These are phyloP conservation scores for Neoarius graeffei DNA, from an alignment of 2,113 vertebrate species.

Conservation along the genomic window DNA sequence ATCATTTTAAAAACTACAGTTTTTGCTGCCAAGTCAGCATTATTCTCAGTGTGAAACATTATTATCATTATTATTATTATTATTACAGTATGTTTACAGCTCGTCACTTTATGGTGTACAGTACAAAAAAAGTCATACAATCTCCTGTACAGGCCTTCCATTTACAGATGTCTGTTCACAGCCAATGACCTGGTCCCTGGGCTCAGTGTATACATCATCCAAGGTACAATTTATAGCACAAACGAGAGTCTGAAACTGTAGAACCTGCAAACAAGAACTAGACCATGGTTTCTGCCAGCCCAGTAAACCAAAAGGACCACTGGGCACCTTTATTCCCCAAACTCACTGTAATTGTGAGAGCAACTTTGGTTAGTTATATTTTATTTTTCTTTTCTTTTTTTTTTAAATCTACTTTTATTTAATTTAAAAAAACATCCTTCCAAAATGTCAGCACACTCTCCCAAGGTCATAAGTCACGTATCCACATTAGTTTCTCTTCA, in stretches of 20 bases:
- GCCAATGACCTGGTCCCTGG: constrained; percentile 86
- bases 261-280: constrained; percentile 70
- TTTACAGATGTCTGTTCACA: constrained; percentile 86
- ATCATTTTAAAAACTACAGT: constrained; percentile 99
- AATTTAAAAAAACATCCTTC: constrained; percentile 84
- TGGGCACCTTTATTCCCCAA: constrained; percentile 84
- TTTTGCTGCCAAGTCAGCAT: constrained; percentile 91
- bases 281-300: constrained; percentile 57
- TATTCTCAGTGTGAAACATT: constrained; percentile 94
- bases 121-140: constrained; percentile 96
- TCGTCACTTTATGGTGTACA: constrained; percentile 86
- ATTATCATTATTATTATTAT: constrained; percentile 97
- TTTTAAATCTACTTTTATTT: constrained; percentile 65
- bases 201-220: constrained; percentile 83
- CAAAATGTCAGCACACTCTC: constrained; percentile 85
- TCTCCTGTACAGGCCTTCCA: constrained; percentile 96
- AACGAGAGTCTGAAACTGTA: constrained; percentile 85
- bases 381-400: constrained; percentile 49
- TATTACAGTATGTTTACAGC: constrained; percentile 83
- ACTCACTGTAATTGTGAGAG: constrained; percentile 99
- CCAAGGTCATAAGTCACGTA: constrained; percentile 72
- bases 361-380: constrained; percentile 94
- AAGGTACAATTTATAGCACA: constrained; percentile 86
- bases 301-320: constrained; percentile 62
- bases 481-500: constrained; percentile 57